A percentile compares a stretch with the other conserved stretches of the same genome.
phyloP scores from a whole-genome alignment of 2,113 vertebrate species.

The Notiomystis cincta region DNA sequence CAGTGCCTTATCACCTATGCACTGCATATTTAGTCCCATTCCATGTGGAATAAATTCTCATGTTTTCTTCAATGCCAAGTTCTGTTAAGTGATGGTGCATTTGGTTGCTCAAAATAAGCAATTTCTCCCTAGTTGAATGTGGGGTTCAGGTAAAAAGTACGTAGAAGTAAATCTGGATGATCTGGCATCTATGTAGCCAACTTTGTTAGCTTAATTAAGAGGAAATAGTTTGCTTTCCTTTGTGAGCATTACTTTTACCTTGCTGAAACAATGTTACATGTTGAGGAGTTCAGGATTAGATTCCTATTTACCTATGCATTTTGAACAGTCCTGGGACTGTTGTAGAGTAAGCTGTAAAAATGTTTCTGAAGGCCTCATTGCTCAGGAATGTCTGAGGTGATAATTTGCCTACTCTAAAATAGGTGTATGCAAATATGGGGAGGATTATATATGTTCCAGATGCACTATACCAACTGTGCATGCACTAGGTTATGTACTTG shows the following conservation, averaged over 20 bases:
- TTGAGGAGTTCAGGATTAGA: neutral
- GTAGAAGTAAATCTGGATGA: neutral
- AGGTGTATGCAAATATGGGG: neutral
- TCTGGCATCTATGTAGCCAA: neutral
- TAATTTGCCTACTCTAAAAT: neutral
- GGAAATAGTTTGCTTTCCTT: neutral
- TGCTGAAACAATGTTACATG: neutral
- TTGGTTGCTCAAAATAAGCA: neutral
- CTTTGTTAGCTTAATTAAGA: neutral
- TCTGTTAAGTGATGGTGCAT: neutral
- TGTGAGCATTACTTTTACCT: neutral
- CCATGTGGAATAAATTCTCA: neutral
- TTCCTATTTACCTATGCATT: neutral
- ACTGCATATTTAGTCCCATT: neutral
- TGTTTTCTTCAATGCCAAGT: neutral
- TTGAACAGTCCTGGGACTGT: neutral
- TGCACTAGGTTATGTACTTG: neutral
- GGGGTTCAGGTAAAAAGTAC: neutral
- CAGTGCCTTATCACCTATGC: neutral
- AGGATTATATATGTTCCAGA: neutral
- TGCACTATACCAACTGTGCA: neutral
- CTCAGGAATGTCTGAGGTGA: neutral
- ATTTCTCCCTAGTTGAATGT: neutral
- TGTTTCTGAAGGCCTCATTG: neutral
- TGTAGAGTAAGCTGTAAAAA: neutral